These are phyloP conservation scores for Romanogobio albipinnatus DNA, from an alignment of 2,113 vertebrate species.

Conservation along the genomic window DNA sequence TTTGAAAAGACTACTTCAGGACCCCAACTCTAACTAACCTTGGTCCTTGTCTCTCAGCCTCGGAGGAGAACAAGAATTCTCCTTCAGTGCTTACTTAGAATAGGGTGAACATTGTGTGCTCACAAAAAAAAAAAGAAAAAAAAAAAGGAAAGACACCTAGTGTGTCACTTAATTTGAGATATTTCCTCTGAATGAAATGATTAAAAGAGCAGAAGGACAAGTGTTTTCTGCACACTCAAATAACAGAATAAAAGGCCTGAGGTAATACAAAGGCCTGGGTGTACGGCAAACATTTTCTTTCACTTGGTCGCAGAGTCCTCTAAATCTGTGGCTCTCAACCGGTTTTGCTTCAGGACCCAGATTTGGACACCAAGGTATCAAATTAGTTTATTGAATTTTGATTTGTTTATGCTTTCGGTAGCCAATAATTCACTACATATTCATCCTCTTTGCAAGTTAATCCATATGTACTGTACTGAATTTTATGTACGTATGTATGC, in stretches of 20 bases:
- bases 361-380: neutral
- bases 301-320: neutral
- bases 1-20: neutral
- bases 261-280: neutral
- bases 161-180: slow-evolving; percentile 47
- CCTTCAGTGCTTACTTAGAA: slow-evolving; percentile 32
- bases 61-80: slow-evolving; percentile 30
- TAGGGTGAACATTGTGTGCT: neutral
- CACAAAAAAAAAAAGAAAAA: neutral
- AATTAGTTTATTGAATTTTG: neutral
- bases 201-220: slow-evolving; percentile 28
- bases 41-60: slow-evolving; percentile 18
- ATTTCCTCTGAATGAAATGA: neutral
- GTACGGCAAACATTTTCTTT: neutral
- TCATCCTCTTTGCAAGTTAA: neutral
- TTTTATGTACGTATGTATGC: too few species aligned
- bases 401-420: neutral
- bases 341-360: neutral
- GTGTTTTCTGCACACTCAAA: neutral
- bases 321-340: neutral
- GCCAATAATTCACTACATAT: neutral
- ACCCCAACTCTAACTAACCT: slow-evolving; percentile 26
- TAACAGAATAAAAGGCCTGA: neutral
- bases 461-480: neutral
- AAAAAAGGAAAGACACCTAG: slow-evolving; percentile 9